Base-by-base conservation (phyloP, 2,797 vertebrate species). In the Ctenopoma kingsleyae region DNA sequence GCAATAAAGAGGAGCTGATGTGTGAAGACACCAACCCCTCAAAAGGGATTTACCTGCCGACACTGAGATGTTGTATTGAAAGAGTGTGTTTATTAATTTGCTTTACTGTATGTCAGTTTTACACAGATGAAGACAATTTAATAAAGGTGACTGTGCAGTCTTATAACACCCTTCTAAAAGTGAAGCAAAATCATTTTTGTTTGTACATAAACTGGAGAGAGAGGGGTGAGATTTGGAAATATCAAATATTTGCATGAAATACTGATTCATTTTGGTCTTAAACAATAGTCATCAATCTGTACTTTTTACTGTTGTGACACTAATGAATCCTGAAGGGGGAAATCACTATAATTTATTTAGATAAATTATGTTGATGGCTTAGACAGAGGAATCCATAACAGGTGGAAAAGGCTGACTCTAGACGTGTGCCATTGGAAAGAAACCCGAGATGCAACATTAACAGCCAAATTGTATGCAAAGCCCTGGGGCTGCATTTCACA, bases 391-490 rank as follows among this genome's bases (percentile, higher is more conserved):
- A 40, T 12, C 19, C 48, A 54, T 35, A 6, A 22, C 81, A 76
- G 72, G 68, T 83, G 79, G 65, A 74, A 66, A 76, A 23, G 64
- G 20, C 67, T 63, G 66, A 62, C 51, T 74, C 62, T 68, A 71
- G 57, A 19, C 25, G 9, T 78, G 69, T 76, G 71, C 77, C 75
- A 50, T 5, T 51, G 71, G 57, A 82, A 71, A 80, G 65, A 80
- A 77, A 91, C 73, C 61, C 4, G 76, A 92, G 85, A 77, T 49
- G 66, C 35, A 30, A 67, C 61, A 78, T 82, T 66, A 81, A 81
- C 63, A 83, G 76, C 72, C 81, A 87, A 86, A 88, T 70, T 62
- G 66, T 53, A 87, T 80, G 77, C 77, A 80, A 81, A 86, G 51
- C 40, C 74, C 50, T 4, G 13, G 16, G 78, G 80, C 66, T 59